Percentiles rank a stretch among this genome's conserved stretches.
phyloP scores from a whole-genome alignment of 2,888 invertebrate genomes.

The Junonia oenone region DNA sequence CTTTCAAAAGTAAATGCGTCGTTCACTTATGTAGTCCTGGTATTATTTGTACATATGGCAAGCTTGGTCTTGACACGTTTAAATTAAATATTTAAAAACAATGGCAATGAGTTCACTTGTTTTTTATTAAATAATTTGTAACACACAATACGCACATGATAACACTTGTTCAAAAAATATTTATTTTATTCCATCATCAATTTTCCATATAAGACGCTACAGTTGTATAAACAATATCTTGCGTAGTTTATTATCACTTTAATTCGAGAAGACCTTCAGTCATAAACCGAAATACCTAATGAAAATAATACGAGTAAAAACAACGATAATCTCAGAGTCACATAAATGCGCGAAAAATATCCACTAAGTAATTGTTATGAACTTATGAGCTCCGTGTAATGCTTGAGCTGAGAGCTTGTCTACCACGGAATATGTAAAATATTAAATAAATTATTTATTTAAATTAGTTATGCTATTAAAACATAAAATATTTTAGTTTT shows the following conservation, averaged over 20 bases:
- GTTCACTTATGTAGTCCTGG: not conserved
- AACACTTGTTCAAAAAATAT: constrained; percentile 13
- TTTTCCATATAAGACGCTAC: not conserved
- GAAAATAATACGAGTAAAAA: not conserved
- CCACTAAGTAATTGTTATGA: too few species aligned
- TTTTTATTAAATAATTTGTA: not conserved
- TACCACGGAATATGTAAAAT: too few species aligned
- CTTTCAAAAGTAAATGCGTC: not conserved
- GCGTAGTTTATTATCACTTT: not conserved
- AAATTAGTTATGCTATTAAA: too few species aligned
- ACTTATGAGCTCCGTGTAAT: too few species aligned
- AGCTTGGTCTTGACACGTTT: constrained; percentile 12
- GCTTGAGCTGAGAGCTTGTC: too few species aligned
- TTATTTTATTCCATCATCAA: not conserved
- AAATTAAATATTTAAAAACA: constrained; percentile 4
- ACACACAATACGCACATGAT: not conserved
- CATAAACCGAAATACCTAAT: not conserved
- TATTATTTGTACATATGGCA: constrained; percentile 13
- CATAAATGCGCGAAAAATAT: too few species aligned
- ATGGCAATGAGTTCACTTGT: not conserved
- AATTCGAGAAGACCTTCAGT: not conserved
- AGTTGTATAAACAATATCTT: not conserved
- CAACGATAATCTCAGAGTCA: too few species aligned
- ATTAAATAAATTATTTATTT: too few species aligned
- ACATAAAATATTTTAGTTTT: too few species aligned